phyloP scores from a whole-genome alignment of 2,113 vertebrate genomes.

The Embiotoca jacksoni region DNA sequence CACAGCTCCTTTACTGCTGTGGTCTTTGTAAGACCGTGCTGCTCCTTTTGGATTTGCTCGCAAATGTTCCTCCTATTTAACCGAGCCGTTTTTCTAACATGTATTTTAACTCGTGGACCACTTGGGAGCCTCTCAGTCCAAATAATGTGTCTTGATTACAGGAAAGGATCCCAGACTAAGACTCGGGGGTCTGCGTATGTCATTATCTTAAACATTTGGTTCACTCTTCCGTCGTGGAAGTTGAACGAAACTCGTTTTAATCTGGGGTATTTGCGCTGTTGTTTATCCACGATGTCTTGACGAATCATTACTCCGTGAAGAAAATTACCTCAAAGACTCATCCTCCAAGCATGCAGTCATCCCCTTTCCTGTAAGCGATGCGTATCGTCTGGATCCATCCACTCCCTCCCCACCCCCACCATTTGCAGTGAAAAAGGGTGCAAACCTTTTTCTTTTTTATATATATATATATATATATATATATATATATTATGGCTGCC shows the following conservation, averaged over 20 bases:
- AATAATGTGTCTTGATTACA: slow-evolving; percentile 10
- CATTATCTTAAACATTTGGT: slow-evolving; percentile 35
- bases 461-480: too few relatives aligned
- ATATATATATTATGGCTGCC: neutral
- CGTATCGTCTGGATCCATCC: slow-evolving; percentile 51
- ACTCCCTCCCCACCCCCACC: slow-evolving; percentile 11
- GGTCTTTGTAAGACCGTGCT: neutral
- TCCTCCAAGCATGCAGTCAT: slow-evolving; percentile 54
- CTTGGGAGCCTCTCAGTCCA: neutral
- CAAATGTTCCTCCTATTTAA: neutral
- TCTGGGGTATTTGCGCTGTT: too few relatives aligned
- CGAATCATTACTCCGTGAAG: neutral
- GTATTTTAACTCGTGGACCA: neutral
- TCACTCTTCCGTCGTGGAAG: neutral
- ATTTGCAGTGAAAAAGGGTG: slow-evolving; percentile 43
- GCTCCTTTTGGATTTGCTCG: neutral
- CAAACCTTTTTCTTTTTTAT: neutral
- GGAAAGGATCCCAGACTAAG: slow-evolving; percentile 54
- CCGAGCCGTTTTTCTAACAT: too few relatives aligned
- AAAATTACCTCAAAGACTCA: slow-evolving; percentile 25
- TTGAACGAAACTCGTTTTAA: neutral
- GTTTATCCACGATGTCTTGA: neutral
- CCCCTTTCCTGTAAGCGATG: slow-evolving; percentile 68
- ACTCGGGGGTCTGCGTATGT: slow-evolving; percentile 45
- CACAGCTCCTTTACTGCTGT: neutral